Evolutionary conservation across 2,113 vertebrate genomes (phyloP).

Genomic region (Balaeniceps rex): DNA sequence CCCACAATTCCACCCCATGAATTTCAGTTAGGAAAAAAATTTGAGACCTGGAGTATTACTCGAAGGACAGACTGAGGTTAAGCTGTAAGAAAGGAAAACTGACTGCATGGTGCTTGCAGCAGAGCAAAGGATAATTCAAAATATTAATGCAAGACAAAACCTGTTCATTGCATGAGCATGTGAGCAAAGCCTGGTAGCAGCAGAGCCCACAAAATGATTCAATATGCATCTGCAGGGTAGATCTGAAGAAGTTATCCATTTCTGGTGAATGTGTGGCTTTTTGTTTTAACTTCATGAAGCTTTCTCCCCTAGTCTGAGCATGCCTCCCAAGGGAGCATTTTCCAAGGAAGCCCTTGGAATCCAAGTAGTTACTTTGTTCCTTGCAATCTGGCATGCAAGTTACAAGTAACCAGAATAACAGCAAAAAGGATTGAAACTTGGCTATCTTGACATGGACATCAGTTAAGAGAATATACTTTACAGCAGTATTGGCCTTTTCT

Average conservation of each 20-base stretch:
- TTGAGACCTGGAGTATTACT: neutral
- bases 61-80: neutral
- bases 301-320: neutral
- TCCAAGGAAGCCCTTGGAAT: neutral
- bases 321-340: rapidly evolving
- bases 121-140: neutral
- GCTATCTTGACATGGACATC: neutral
- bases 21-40: neutral
- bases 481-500: neutral
- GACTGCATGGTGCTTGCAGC: neutral
- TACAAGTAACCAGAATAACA: neutral
- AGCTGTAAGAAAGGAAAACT: neutral
- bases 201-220: neutral
- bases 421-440: neutral
- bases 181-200: neutral
- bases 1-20: neutral
- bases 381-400: rapidly evolving
- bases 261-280: neutral
- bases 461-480: neutral
- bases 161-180: neutral
- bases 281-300: neutral
- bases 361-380: neutral
- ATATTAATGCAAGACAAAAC: neutral
- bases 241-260: neutral
- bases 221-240: neutral